A percentile compares a stretch with the other conserved stretches of the same genome.
Conservation (phyloP, 2,888 invertebrate genomes). For the Chromoteleia sp. region DNA sequence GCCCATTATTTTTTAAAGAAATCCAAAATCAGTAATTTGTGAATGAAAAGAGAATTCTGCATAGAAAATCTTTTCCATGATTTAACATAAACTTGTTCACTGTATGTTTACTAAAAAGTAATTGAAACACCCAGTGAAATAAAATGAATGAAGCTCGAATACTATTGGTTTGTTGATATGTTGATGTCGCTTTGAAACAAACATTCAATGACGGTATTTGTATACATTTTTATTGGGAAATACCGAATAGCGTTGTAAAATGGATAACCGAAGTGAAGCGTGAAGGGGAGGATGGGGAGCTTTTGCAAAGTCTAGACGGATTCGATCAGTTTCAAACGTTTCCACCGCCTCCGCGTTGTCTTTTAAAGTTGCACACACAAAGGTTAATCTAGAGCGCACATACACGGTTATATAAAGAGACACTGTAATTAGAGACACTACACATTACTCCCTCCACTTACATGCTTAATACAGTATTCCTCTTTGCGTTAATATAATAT, state of each 20-base stretch:
- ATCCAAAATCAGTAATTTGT: no score
- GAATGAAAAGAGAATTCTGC: no score
- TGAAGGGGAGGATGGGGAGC: slow-evolving; percentile 13
- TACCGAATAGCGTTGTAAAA: slow-evolving; percentile 43
- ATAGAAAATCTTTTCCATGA: background rate
- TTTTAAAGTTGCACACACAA: slow-evolving; percentile 73
- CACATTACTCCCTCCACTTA: slow-evolving; percentile 69
- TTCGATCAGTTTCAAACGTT: slow-evolving; percentile 54
- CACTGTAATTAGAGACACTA: slow-evolving; percentile 77
- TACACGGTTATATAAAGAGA: slow-evolving; percentile 77
- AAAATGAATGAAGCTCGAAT: slow-evolving; percentile 21
- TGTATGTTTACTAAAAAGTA: background rate
- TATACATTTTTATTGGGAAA: slow-evolving; percentile 19
- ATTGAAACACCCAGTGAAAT: slow-evolving; percentile 1
- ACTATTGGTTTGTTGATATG: slow-evolving; percentile 54
- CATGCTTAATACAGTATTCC: slow-evolving; percentile 67
- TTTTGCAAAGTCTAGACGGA: slow-evolving; percentile 43
- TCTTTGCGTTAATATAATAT: slow-evolving; percentile 73
- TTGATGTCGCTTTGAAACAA: slow-evolving; percentile 52
- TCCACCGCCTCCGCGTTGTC: slow-evolving; percentile 31
- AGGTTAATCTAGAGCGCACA: slow-evolving; percentile 75
- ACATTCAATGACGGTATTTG: slow-evolving; percentile 27
- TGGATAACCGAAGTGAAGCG: slow-evolving; percentile 3
- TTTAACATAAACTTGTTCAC: slow-evolving; percentile 9
- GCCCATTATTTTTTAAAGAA: no score